These are phyloP conservation scores for Scaptomyza parva DNA, from an alignment of 2,888 invertebrate species.

Conservation along the genomic window DNA sequence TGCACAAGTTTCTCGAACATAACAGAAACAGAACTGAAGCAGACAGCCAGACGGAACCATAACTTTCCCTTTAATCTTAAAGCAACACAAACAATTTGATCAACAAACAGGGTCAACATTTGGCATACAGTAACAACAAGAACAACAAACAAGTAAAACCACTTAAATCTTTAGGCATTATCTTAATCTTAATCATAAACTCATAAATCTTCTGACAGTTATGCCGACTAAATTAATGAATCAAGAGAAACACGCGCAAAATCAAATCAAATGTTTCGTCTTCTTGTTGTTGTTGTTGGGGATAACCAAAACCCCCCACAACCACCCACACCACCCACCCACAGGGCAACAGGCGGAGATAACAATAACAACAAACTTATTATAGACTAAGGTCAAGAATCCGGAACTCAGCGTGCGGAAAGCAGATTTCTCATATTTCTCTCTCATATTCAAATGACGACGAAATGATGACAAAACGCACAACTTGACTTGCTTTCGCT, in stretches of 20 bases:
- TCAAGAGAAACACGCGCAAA: constrained; percentile 58
- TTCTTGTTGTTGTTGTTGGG: constrained; percentile 2
- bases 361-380: constrained; percentile 53
- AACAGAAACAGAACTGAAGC: constrained; percentile 4
- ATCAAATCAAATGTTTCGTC: not conserved
- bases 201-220: constrained; percentile 65
- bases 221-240: constrained; percentile 58
- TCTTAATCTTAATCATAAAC: constrained; percentile 69
- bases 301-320: constrained; percentile 2
- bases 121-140: constrained; percentile 33
- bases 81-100: constrained; percentile 62
- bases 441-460: constrained; percentile 63
- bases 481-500: constrained; percentile 49
- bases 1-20: constrained; percentile 33
- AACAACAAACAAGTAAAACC: constrained; percentile 14
- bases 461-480: too few relatives aligned
- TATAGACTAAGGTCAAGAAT: constrained; percentile 82
- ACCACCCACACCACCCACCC: constrained; percentile 16
- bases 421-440: constrained; percentile 26
- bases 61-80: constrained; percentile 15
- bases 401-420: constrained; percentile 74
- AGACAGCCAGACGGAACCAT: not conserved
- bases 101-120: constrained; percentile 55
- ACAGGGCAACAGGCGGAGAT: constrained; percentile 3
- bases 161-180: constrained; percentile 58